Conservation (phyloP, 2,797 vertebrate species). For the Chiloscyllium punctatum region DNA sequence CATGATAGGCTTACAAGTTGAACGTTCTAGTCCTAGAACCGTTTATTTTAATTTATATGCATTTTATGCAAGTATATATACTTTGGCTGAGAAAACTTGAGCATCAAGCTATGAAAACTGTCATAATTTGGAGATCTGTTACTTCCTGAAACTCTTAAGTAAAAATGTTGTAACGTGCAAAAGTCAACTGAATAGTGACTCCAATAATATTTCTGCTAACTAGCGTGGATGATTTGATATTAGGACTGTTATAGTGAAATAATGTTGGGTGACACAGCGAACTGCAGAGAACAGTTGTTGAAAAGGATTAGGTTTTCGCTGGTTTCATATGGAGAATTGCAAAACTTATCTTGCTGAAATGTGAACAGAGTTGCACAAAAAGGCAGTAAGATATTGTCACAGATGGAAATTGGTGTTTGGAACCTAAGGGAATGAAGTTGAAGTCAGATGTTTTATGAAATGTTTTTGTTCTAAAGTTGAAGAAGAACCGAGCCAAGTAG, state of each 20-base stretch:
- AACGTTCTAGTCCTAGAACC: not conserved
- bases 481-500: not conserved
- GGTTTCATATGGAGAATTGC: not conserved
- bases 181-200: conserved; percentile 23
- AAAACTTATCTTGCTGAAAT: conserved; percentile 9
- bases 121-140: not conserved
- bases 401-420: not conserved
- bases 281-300: conserved; percentile 8
- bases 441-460: not conserved
- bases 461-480: not conserved
- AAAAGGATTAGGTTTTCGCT: conserved; percentile 11
- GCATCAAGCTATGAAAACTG: not conserved
- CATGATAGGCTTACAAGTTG: not conserved
- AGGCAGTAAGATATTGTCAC: not conserved
- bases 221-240: too few species aligned
- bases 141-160: not conserved
- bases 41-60: not conserved
- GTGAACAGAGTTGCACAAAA: not conserved
- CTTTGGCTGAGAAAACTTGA: not conserved
- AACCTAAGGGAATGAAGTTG: not conserved
- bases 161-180: not conserved
- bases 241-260: not conserved
- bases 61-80: not conserved
- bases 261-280: not conserved
- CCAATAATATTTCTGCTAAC: not conserved